A percentile compares a stretch with the other conserved stretches of the same genome.
These are phyloP conservation scores for Accipiter minullus DNA, from an alignment of 2,797 vertebrate species.

Conservation along the genomic window DNA sequence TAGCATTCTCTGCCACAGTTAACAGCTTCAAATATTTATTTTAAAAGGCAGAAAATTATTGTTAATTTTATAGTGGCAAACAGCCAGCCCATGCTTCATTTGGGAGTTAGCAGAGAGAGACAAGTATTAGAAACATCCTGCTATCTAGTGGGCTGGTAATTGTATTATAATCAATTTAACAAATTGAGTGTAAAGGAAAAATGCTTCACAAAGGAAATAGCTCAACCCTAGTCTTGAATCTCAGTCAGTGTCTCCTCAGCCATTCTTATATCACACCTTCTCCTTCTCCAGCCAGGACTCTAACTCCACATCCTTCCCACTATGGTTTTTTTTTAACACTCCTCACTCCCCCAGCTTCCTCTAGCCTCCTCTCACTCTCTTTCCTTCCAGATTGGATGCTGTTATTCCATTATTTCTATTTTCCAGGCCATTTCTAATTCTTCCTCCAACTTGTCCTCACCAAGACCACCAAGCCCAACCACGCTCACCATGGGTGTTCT, in stretches of 20 bases:
- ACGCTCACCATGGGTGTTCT: not conserved
- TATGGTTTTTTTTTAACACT: not conserved
- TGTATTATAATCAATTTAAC: conserved; percentile 44
- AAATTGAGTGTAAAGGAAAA: conserved; percentile 33
- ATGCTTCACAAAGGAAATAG: conserved; percentile 25
- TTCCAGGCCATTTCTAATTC: not conserved
- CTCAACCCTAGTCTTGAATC: not conserved
- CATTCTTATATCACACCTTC: not conserved
- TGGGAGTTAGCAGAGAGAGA: conserved; percentile 31
- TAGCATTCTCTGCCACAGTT: conserved; percentile 11
- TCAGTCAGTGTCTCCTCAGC: not conserved
- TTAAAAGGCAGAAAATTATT: conserved; percentile 48
- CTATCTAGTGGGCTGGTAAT: conserved; percentile 33
- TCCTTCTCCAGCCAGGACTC: not conserved
- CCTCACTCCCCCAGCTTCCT: not conserved
- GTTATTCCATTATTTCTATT: not conserved
- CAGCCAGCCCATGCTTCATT: conserved; percentile 20
- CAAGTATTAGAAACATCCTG: conserved; percentile 22
- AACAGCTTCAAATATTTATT: conserved; percentile 54
- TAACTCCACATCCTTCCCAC: not conserved
- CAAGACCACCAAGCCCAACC: not conserved
- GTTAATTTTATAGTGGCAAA: conserved; percentile 40
- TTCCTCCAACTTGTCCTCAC: not conserved
- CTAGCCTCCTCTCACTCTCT: not conserved
- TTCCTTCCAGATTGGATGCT: not conserved